Base-by-base conservation (phyloP, 2,888 invertebrate species). In the Brachynemurus nebulosus region DNA sequence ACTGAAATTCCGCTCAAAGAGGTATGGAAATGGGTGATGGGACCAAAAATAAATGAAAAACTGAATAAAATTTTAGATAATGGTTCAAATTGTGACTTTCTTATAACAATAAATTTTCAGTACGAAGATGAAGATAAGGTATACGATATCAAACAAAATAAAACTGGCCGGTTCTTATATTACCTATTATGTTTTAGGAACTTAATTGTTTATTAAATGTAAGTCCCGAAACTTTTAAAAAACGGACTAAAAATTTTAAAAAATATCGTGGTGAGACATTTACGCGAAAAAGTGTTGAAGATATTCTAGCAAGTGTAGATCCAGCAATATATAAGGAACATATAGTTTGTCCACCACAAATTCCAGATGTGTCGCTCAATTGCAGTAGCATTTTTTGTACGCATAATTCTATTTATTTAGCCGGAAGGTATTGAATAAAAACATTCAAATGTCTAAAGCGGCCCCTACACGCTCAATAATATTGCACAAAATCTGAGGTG, bases 11-110 rank as follows among this genome's bases (percentile, higher is more conserved):
- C 78, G 0, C 59, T 84, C 1, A 91, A 90, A 58, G 86, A 88
- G 58, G 78, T 80, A 0, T 86, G 86, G 74, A 88, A 88, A 61
- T 77, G 80, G 68, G 70, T 77, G 9, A 69, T 79, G 42, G 78
- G 79, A 42, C 66, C 72, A 0, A 62, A 64, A 43, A 61, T 89
- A 17, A 74, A 77, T 12, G 47, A 64, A 11, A 57, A 62, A 38
- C 62, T 81, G 1, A 61, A 63, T 11, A 76, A 73, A 57, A 59
- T 60, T 11, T 68, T 76, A 49, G 73, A 79, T 52, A 71, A 70
- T 8, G 71, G 73, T 1, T 67, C 71, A 6, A 64, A 68, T 6
- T 72, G 76, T 4, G 71, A 74, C 21, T 70, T 82, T 48, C 66
- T 74, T 7, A 61, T 82, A 47, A 76, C 77, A 4, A 57, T 79